Base-by-base conservation (phyloP, 2,888 invertebrate species). In the Podabrus alpinus region DNA sequence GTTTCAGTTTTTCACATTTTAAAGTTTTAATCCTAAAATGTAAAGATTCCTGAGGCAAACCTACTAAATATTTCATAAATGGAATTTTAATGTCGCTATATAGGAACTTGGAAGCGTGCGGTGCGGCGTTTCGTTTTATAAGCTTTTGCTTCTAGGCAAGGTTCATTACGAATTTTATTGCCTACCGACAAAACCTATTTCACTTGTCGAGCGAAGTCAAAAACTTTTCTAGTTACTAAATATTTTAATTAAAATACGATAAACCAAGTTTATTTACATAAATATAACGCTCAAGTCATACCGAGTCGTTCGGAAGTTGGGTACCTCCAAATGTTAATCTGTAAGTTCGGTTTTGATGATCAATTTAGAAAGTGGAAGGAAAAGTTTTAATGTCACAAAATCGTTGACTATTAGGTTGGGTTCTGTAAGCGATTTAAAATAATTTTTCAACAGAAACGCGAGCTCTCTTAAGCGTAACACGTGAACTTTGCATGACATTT, bases 1-100 rank as follows among this genome's bases (percentile, higher is more conserved):
- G n/a, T 68, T 61, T 64, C 21, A 72, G 61, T 24, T 15, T n/a
- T 68, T 68, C 68, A 66, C 29, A 69, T 70, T 69, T 62, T 67
- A 45, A 74, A 66, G 70, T 74, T 73, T 59, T 74, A 70, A 73
- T 73, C 69, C 66, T 17, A 59, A 25, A 64, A 69, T 66, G 66
- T 69, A 73, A 66, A 60, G 66, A 69, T 62, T 68, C 73, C 61
- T 69, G 73, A 69, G 66, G 73, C 73, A 15, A 45, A 66, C 72
- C 75, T 75, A 75, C 68, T 75, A 75, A 75, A 75, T 75, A 72
- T 72, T 75, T 75, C 68, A 72, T 75, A 75, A 75, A 75, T 75
- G 75, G 75, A 75, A 75, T 75, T 75, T 75, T 75, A 75, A 75
- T 75, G 75, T 72, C 66, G 69, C 68, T 72, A 75, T 75, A 69